A percentile compares a stretch with the other conserved stretches of the same genome.
phyloP scores from a whole-genome alignment of 1,140 invertebrate genomes.

The Atta cephalotes region DNA sequence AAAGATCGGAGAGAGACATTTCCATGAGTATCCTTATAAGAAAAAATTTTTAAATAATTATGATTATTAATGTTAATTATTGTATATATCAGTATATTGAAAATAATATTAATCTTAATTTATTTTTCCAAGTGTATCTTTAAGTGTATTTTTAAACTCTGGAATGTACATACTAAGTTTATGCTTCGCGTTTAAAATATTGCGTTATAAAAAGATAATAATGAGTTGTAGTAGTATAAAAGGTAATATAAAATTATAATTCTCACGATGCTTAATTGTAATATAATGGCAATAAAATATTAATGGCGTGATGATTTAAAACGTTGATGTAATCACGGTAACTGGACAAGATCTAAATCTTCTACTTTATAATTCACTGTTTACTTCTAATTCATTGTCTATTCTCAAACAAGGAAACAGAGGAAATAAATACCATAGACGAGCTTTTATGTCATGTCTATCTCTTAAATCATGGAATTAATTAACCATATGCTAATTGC shows the following conservation, averaged over 20 bases:
- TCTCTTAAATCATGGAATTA: conserved; percentile 9
- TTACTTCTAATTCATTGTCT: not conserved
- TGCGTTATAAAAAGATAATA: not conserved
- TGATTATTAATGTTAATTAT: too few species aligned
- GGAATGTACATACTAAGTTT: not conserved
- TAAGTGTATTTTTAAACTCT: not conserved
- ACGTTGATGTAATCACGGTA: not conserved
- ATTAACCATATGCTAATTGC: conserved; percentile 24
- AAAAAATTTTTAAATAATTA: too few species aligned
- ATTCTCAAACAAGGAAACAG: not conserved
- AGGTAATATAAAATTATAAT: not conserved
- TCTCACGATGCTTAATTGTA: not conserved
- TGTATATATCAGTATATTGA: not conserved
- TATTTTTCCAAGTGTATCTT: not conserved
- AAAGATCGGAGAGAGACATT: too few species aligned
- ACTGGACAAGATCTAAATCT: not conserved
- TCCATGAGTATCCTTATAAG: too few species aligned
- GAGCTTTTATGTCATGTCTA: not conserved
- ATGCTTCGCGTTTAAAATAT: not conserved
- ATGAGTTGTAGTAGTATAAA: not conserved
- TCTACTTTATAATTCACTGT: not conserved
- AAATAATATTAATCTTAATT: not conserved
- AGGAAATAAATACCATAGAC: conserved; percentile 1
- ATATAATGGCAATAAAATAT: not conserved
- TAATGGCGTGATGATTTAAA: not conserved